Evolutionary conservation across 2,797 vertebrate genomes (phyloP), one percentile per base, ranked within the genome.

Genomic region (Alfaro cultratus): DNA sequence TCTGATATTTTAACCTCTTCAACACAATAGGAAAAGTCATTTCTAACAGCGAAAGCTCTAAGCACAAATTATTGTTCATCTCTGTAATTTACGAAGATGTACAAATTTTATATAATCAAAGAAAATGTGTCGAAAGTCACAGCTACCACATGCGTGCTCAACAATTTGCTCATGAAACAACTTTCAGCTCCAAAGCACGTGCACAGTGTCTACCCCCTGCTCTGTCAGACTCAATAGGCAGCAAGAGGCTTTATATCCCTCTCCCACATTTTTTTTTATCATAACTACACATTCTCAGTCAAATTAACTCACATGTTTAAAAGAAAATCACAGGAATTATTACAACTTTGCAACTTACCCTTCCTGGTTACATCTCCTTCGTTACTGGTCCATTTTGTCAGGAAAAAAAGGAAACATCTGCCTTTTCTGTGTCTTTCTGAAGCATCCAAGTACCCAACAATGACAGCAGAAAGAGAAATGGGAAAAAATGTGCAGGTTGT

Each of bases 311-410:
- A 80, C 73, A 36, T 36, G 46, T 81, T 39, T 21, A 21, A 21
- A 51, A 45, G n/a, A 60, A 60, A 43, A 43, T 15, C 39, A 43
- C 72, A 75, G 74, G 41, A 83, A 88, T 13, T 41, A 77, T 62
- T n/a, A 47, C n/a, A 94, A 94, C 87, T 94, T 93, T 78, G 72
- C n/a, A 91, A 93, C 94, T 95, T 82, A 95, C 94, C 93, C 76
- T 75, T 83, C 5, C 74, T 72, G 90, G 82, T 89, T 87, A 86
- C 89, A 86, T 84, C 76, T 89, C 77, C 74, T 49, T 49, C 76
- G 76, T 87, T 76, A 91, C 76, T 85, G 74, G 64, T 89, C 82
- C 90, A 88, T 92, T 88, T 85, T 82, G 71, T 85, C 80, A 67
- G 39, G 18, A 0, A 1, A 29, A 46, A 76, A 45, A 78, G 81